Conservation (phyloP, 2,888 invertebrate species). For the Drosophila antonietae region DNA sequence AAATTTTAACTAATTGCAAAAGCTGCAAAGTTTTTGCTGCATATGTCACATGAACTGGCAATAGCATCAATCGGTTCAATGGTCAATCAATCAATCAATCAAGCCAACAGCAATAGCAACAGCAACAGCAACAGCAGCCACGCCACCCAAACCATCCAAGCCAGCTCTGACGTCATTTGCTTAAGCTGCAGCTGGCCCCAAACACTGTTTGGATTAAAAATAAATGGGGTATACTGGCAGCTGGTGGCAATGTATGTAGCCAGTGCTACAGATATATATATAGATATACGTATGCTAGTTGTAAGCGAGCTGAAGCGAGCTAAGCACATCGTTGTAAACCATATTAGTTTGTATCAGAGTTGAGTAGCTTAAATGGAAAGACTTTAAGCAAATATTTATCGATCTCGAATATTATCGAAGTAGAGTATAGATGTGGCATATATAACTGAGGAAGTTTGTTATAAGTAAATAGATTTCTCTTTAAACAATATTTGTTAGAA, state of each 20-base stretch:
- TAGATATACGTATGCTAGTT: not conserved
- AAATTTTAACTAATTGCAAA: conserved; percentile 31
- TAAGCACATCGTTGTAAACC: not conserved
- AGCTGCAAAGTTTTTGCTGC: conserved; percentile 12
- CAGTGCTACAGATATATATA: not conserved
- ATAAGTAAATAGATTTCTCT: not conserved
- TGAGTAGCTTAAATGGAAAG: not conserved
- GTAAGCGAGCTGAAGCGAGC: not conserved
- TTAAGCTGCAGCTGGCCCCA: conserved; percentile 13
- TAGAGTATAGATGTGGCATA: not conserved
- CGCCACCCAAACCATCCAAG: not conserved
- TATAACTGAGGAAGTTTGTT: not conserved
- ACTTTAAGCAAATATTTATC: not conserved
- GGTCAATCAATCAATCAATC: conserved; percentile 41
- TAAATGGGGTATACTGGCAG: conserved; percentile 7
- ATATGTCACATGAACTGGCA: conserved; percentile 5
- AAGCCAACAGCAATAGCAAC: conserved; percentile 5
- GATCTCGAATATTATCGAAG: not conserved
- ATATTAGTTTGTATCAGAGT: not conserved
- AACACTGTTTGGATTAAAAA: conserved; percentile 5
- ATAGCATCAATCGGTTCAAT: conserved; percentile 21
- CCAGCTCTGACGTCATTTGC: conserved; percentile 14
- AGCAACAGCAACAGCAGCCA: conserved; percentile 5
- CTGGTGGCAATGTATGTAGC: not conserved
- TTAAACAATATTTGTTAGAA: not conserved